Base-by-base conservation (phyloP, 2,797 vertebrate species). In the Gephyroberyx darwinii region DNA sequence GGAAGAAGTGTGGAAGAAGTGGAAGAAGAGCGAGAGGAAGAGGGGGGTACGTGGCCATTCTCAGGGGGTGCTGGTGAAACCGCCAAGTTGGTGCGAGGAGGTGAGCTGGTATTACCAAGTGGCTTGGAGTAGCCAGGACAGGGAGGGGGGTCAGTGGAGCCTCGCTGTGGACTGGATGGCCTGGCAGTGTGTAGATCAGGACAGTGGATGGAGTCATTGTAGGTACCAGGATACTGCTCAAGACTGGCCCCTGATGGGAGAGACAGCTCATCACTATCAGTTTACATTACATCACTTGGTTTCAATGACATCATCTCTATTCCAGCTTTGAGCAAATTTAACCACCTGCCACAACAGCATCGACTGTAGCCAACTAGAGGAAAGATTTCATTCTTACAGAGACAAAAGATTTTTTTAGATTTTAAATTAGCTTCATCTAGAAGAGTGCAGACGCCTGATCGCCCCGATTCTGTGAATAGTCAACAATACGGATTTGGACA, bases 201-300 rank as follows among this genome's bases (percentile, higher is more conserved):
- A 16, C 2, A 5, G 5, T 63, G 16, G 64, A 39, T 47, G 22
- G 22, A 13, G 8, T 8, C 30, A 22, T 1, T 45, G 35, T 8
- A 39, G 37, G 37, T 39, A 26, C 30, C 20, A 8, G 12, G 41
- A 41, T 1, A 26, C 19, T n/a, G 58, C 7, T 16, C 5, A 0
- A 9, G n/a, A 41, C 30, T 61, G 43, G 13, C 70, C 22, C 4
- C 83, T 76, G 39, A 80, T 14, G 59, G 60, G 3, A 73, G 22
- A 82, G 14, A 62, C 33, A 37, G 45, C 8, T 12, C 45, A 47
- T 47, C 16, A 47, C 4, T 7, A 16, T 47, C 14, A 47, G 45
- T 7, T n/a, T 16, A 17, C 45, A 47, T 39, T 9, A 39, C 37
- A 39, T 12, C 37, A 39, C 37, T 35, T 13, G 10, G 37, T 39